Percentiles rank a stretch among this genome's conserved stretches.
Conservation (phyloP, 2,113 vertebrate genomes). For the Laterallus jamaicensis region DNA sequence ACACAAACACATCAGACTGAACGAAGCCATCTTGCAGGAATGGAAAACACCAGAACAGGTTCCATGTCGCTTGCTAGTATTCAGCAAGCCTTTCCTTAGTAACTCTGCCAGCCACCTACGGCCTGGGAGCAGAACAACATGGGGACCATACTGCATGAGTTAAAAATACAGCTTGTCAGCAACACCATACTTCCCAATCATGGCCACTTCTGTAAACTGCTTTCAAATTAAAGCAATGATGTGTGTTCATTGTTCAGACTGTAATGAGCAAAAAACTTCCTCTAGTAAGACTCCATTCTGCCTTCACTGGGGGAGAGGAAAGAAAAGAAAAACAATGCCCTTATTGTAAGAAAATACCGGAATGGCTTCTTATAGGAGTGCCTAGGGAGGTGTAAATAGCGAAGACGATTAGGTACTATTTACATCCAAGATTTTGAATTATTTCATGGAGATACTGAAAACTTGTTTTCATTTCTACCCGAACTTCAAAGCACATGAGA, state of each 20-base stretch:
- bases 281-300: neutral
- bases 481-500: neutral
- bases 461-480: neutral
- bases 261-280: neutral
- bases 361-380: neutral
- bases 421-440: neutral
- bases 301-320: neutral
- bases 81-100: neutral
- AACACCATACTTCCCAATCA: neutral
- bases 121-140: neutral
- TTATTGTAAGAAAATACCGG: neutral
- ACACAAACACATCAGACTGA: neutral
- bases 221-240: neutral
- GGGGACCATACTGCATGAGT: neutral
- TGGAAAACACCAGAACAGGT: neutral
- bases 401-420: neutral
- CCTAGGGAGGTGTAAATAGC: neutral
- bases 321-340: neutral
- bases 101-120: neutral
- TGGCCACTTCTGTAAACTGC: neutral
- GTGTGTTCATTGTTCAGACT: neutral
- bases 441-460: neutral
- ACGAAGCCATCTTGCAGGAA: neutral
- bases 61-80: neutral
- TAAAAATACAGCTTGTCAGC: neutral